Evolutionary conservation across 1,140 invertebrate genomes (phyloP), one percentile per base, ranked within the genome.

Genomic region (Drosophila nikananu): DNA sequence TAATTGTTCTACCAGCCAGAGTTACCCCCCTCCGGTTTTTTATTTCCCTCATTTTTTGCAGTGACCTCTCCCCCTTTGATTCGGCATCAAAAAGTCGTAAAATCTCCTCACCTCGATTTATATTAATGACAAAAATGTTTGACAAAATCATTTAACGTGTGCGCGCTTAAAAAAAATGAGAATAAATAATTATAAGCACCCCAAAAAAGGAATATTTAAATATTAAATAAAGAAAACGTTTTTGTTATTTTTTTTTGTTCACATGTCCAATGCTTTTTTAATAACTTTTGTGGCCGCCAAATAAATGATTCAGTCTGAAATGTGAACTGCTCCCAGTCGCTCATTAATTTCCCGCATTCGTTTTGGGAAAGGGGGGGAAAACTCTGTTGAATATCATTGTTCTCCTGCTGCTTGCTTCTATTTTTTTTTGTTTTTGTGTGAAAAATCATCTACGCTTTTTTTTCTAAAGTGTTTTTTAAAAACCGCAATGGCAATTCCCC

Each of bases 101-200:
- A 73, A 73, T 72, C 52, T 23, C n/a, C 44, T 72, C 54, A 61
- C 13, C 54, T 44, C 54, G 35, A 61, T 72, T 86, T 75, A 75
- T 77, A 83, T 83, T 80, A 77, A 83, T 67, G 77, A 86, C 49
- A 79, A 76, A 71, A 77, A 51, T 65, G 68, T 72, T 86, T 86
- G 78, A 89, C 67, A 87, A 87, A 78, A 80, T 87, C 80, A 86
- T 83, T 86, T 83, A 83, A 76, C 72, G 30, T n/a, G n/a, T n/a
- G 27, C 32, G 1, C 0, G 63, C 19, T 44, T 21, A 25, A 51
- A 48, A 79, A 54, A 51, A 55, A 55, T 25, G 21, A 10, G 15
- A 30, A 63, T 79, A 60, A 81, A 77, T 77, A 62, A 58, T 81
- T 57, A 64, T 48, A 66, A 70, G 19, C 46, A 54, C 23, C 39